A percentile compares a stretch with the other conserved stretches of the same genome.
Conservation (phyloP, 2,888 invertebrate genomes). For the Agelastica alni region DNA sequence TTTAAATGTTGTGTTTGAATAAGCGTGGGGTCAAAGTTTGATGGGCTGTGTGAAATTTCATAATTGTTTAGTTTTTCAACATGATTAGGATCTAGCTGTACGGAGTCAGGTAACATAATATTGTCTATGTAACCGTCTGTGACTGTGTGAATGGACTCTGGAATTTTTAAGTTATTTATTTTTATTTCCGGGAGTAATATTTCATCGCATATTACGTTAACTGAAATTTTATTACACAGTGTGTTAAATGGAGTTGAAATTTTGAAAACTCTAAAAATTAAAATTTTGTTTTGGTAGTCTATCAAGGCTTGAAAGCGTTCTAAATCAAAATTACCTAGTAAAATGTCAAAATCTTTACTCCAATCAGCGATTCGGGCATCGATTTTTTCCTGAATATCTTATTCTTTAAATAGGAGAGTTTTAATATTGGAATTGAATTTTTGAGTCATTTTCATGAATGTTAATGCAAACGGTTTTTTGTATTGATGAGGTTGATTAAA, state of each 20-base stretch:
- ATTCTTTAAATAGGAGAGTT: background rate
- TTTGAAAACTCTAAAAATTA: background rate
- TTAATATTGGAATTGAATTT: too few relatives aligned
- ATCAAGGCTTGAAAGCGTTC: too few relatives aligned
- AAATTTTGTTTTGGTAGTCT: background rate
- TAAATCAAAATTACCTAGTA: too few relatives aligned
- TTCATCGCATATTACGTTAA: background rate
- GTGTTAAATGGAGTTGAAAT: background rate
- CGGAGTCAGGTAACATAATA: background rate
- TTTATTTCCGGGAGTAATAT: background rate
- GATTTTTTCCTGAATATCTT: background rate
- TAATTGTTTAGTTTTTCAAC: background rate
- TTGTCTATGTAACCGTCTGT: constrained; percentile 3
- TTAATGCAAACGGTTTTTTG: too few relatives aligned
- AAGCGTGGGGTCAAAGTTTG: constrained; percentile 2
- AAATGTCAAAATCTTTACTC: too few relatives aligned
- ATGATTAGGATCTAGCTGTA: background rate
- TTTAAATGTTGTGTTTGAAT: background rate
- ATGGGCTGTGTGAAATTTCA: too few relatives aligned
- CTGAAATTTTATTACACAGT: background rate
- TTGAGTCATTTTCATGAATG: background rate
- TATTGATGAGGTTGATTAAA: too few relatives aligned
- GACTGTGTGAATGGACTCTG: background rate
- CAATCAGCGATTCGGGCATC: background rate
- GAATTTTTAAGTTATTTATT: constrained; percentile 1